Conservation (phyloP, 2,797 vertebrate genomes). For the Petrocephalus schoutedeni region DNA sequence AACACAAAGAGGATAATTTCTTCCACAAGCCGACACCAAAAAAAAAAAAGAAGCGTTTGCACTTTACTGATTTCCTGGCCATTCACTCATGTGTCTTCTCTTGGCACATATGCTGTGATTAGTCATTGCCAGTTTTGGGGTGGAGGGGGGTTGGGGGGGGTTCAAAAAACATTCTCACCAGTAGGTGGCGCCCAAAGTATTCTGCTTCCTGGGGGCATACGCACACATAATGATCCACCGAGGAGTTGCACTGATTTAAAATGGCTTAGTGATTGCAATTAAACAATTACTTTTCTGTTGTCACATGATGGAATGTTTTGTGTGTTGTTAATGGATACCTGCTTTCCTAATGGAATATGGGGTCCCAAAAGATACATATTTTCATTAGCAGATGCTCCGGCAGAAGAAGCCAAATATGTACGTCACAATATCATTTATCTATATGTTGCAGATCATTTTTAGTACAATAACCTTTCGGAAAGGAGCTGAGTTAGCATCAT, state of each 20-base stretch:
- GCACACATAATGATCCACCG: not conserved
- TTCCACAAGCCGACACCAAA: slow-evolving; percentile 6
- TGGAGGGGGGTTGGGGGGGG: slow-evolving; percentile 4
- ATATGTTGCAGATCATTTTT: not conserved
- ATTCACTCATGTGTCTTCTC: not conserved
- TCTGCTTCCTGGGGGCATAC: slow-evolving; percentile 37
- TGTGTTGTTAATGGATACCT: not conserved
- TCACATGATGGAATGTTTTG: not conserved
- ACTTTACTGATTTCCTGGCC: not conserved
- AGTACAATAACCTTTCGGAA: not conserved
- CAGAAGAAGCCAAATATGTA: not conserved
- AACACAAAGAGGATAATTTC: not conserved
- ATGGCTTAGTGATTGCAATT: not conserved
- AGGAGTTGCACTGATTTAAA: not conserved
- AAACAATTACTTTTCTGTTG: not conserved
- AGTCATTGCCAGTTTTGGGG: not conserved
- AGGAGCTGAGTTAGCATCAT: not conserved
- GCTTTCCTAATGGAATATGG: not conserved
- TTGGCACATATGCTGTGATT: slow-evolving; percentile 7
- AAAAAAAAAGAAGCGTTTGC: not conserved
- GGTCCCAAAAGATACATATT: not conserved
- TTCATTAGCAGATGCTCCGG: not conserved
- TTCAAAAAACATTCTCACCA: slow-evolving; percentile 37
- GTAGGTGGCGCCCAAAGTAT: slow-evolving; percentile 68
- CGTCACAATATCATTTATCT: not conserved